Conservation (phyloP, 2,797 vertebrate genomes). For the Gymnocypris eckloni region DNA sequence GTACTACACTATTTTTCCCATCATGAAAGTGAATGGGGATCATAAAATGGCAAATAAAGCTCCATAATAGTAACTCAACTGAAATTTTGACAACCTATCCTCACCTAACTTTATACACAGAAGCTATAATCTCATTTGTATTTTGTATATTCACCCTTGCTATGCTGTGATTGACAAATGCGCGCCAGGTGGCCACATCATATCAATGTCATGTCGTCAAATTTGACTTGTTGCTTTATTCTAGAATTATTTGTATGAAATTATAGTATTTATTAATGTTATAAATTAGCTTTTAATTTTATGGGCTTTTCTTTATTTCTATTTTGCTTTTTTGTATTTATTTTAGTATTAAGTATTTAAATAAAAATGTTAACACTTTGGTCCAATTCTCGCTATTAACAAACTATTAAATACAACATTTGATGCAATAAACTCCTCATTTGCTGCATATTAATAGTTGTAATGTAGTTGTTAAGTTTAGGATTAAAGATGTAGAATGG, state of each 20-base stretch:
- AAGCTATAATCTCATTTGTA: not conserved
- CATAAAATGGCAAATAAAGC: not conserved
- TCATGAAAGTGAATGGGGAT: not conserved
- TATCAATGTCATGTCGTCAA: not conserved
- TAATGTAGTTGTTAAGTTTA: too few relatives aligned
- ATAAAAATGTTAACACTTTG: too few relatives aligned
- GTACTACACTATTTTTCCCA: not conserved
- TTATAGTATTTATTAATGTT: not conserved
- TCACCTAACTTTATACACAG: too few relatives aligned
- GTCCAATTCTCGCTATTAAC: too few relatives aligned
- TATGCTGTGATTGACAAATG: not conserved
- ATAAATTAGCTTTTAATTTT: not conserved
- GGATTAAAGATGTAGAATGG: too few relatives aligned
- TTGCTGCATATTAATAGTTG: too few relatives aligned
- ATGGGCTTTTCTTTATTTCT: too few relatives aligned
- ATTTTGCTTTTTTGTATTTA: too few relatives aligned
- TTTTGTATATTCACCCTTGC: not conserved
- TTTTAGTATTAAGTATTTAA: too few relatives aligned
- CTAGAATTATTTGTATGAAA: not conserved
- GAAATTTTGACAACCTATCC: not conserved
- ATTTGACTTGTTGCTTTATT: not conserved
- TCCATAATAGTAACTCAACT: not conserved
- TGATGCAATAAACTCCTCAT: too few relatives aligned
- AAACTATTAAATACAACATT: too few relatives aligned
- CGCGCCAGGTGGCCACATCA: not conserved